Conservation (phyloP, 92 coral and sea anemone species). For the Pocillopora grandis region DNA sequence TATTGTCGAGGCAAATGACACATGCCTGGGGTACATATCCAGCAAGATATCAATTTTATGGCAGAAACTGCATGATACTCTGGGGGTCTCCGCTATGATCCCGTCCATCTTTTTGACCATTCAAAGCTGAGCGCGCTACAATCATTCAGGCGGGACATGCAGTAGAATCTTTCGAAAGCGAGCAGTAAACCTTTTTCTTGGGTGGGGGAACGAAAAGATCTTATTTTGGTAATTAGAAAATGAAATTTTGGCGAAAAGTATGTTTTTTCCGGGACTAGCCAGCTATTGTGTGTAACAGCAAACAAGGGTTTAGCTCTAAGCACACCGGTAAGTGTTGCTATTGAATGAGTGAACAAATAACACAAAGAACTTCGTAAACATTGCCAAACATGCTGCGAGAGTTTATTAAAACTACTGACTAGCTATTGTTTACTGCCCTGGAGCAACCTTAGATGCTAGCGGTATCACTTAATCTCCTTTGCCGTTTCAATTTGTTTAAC, state of each 20-base stretch:
- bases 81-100: background rate
- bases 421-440: constrained; percentile 1
- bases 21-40: background rate
- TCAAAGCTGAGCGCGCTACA: background rate
- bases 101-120: background rate
- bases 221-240: background rate
- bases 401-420: constrained; percentile 19
- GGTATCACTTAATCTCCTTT: background rate
- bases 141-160: background rate
- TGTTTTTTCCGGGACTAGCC: background rate
- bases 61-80: constrained; percentile 1
- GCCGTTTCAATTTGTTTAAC: constrained; percentile 12
- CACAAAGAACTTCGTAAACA: constrained; percentile 3
- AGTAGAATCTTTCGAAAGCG: background rate
- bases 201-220: background rate
- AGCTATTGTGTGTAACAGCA: background rate
- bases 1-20: constrained; percentile 23
- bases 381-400: background rate
- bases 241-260: background rate
- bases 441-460: background rate
- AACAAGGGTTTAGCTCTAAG: background rate
- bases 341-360: background rate
- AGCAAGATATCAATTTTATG: background rate
- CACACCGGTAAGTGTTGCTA: background rate
- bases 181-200: background rate